Base-by-base conservation (phyloP, 2,113 vertebrate species). In the Brienomyrus brachyistius region DNA sequence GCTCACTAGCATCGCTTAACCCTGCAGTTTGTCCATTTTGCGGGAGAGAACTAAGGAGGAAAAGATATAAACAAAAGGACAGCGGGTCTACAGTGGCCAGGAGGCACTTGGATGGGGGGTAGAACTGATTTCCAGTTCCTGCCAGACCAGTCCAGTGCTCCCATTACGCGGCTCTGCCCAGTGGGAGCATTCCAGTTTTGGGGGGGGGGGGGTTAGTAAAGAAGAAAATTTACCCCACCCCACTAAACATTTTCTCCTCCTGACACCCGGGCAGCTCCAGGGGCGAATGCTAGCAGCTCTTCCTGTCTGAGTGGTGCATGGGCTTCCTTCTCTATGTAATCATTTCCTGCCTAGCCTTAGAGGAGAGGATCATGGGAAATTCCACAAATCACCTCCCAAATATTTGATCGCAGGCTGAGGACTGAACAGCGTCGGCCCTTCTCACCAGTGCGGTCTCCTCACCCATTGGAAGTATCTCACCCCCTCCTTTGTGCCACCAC, bases 361-460 rank as follows among this genome's bases (percentile, higher is more conserved):
- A 59, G 86, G 19, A 59, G 52, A 87, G 86, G 35, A 43, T 62
- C 17, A 62, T 62, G 87, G 87, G 87, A 88, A 88, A 88, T 31
- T 45, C 59, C n/a, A 31, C 56, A 40, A 77, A 77, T 77, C 31
- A 77, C 70, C 31, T 77, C 70, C 70, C 15, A 31, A 86, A 51
- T 31, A 50, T 86, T 31, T 51, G 48, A 51, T 48, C 4, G 2
- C 4, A 2, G 45, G n/a, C 83, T 50, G 19, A 27, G 10, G 9
- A 11, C 83, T 50, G 83, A 23, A 27, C 23, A n/a, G 48, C 48
- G 23, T 50, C 10, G 11, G 13, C 83, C 11, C 48, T 85, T n/a
- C 83, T 85, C 43, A 48, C 23, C 43, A 83, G 23, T 5, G 13
- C 35, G 6, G 52, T 47, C 40, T n/a, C 15, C 40, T 84, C 43